Evolutionary conservation across 2,113 vertebrate genomes (phyloP), one percentile per base, ranked within the genome.

Genomic region (Labeo rohita): DNA sequence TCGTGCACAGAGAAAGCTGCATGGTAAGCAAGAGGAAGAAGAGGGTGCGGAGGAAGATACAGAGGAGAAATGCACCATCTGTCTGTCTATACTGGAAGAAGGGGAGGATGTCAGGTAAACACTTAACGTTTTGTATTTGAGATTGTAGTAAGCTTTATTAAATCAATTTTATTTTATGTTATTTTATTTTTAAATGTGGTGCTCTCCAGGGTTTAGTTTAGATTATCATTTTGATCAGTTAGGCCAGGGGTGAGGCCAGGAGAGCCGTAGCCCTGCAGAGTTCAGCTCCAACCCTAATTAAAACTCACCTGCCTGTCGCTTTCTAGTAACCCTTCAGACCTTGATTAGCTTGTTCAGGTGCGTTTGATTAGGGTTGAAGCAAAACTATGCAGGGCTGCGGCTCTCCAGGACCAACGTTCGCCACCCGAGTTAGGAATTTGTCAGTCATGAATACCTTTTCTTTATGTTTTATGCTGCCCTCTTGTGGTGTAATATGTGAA

Each of bases 51-150:
- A 99, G 85, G 98, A 99, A 94, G 98, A 99, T 91, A 99, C 98
- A 3, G 98, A 99, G 93, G 98, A 99, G 93, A 99, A 99, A 89
- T 99, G 98, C 93, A 99, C 98, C 92, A 99, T 99, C 93, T 99
- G 98, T 94, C 95, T 99, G 92, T 99, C 98, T 89, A 97, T 99
- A 94, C 93, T 99, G 95, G 98, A 99, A 94, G 98, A 99, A 94
- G 98, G 98, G 90, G 98, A 99, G 97, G 98, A 99, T 89, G 98
- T 99, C 95, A 98, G 98, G 98, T 99, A 96, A 96, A 88, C 3
- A 6, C 21, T 36, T n/a, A 3, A 15, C 8, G 54, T 83, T 74
- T 88, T 78, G n/a, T 5, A 61, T 84, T 86, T 61, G 50, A 86
- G 39, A 73, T 45, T 43, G 8, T 56, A 21, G 18, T 56, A 21